Percentiles rank a stretch among this genome's conserved stretches.
Conservation (phyloP, 1,140 invertebrate genomes). For the Bombus confusus region DNA sequence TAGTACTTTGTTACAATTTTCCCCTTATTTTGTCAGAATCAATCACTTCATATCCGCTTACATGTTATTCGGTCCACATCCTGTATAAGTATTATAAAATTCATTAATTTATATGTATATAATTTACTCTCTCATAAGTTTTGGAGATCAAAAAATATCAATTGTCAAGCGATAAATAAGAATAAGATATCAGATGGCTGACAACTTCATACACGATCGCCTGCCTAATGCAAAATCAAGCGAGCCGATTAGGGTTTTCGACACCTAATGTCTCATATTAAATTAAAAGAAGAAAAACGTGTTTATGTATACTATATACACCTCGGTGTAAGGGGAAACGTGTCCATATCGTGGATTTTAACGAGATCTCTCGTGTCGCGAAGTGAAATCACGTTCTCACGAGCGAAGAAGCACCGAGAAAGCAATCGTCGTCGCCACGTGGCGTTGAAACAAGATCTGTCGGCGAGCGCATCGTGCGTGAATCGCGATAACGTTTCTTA, state of each 20-base stretch:
- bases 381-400: slow-evolving; percentile 46
- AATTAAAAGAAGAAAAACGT: no score
- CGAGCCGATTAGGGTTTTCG: neutral
- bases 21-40: no score
- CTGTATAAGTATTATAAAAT: no score
- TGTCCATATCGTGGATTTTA: slow-evolving; percentile 9
- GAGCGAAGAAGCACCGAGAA: slow-evolving; percentile 22
- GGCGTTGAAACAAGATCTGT: slow-evolving; percentile 36
- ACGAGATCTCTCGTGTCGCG: slow-evolving; percentile 24
- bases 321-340: neutral
- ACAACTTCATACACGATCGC: neutral
- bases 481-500: slow-evolving; percentile 40
- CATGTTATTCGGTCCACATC: no score
- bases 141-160: no score
- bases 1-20: no score
- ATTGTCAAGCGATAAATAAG: neutral
- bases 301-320: neutral
- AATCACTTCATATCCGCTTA: no score
- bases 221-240: neutral
- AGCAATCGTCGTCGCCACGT: slow-evolving; percentile 39
- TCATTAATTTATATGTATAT: no score
- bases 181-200: neutral
- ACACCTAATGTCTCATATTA: neutral
- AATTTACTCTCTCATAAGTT: no score
- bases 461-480: slow-evolving; percentile 6